These are phyloP conservation scores for Amphimallon solstitiale DNA, from an alignment of 2,888 invertebrate genomes.

Conservation along the genomic window DNA sequence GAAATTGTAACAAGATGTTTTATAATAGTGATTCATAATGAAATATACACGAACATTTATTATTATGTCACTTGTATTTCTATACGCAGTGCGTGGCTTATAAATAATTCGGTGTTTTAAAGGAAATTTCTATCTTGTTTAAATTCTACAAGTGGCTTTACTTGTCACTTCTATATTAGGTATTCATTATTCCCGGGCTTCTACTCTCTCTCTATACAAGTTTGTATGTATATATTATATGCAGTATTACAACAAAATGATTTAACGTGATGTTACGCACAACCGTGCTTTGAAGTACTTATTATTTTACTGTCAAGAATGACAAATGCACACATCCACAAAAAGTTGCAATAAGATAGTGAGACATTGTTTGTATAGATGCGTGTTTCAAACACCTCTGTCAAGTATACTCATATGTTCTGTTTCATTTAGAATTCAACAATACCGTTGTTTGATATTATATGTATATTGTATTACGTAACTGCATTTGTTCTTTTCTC, in stretches of 20 bases:
- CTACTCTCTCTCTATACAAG: neutral
- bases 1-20: slow-evolving; percentile 38
- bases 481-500: no score
- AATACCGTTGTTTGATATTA: no score
- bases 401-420: no score
- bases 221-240: neutral
- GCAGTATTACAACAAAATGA: slow-evolving; percentile 34
- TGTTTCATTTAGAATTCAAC: no score
- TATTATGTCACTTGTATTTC: slow-evolving; percentile 34
- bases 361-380: slow-evolving; percentile 8
- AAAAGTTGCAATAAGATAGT: slow-evolving; percentile 22
- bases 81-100: slow-evolving; percentile 26
- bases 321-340: slow-evolving; percentile 15
- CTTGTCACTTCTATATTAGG: slow-evolving; percentile 40
- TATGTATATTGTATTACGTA: no score
- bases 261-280: slow-evolving; percentile 28
- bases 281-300: slow-evolving; percentile 8
- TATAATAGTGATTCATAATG: slow-evolving; percentile 36
- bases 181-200: slow-evolving; percentile 35
- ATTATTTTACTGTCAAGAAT: slow-evolving; percentile 35
- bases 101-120: slow-evolving; percentile 40
- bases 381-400: slow-evolving; percentile 4
- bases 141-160: slow-evolving; percentile 37
- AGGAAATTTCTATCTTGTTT: slow-evolving; percentile 40
- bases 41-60: slow-evolving; percentile 34